Evolutionary conservation across 2,797 vertebrate species (phyloP).

Genomic region (Choloepus didactylus): DNA sequence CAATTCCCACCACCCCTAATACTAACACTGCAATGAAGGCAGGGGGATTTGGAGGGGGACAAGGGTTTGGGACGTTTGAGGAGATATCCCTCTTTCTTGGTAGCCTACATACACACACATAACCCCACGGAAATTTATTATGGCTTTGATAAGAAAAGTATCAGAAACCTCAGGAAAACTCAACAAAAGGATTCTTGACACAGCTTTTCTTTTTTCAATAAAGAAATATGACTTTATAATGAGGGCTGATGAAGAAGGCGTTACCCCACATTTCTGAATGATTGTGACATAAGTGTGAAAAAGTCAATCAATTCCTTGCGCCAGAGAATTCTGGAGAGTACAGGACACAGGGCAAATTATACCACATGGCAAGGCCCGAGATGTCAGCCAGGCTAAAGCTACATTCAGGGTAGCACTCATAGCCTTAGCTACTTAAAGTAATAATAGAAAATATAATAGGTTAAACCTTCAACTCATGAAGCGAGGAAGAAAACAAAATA

Average conservation of each 20-base stretch:
- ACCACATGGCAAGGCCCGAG: not conserved
- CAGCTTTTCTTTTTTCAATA: not conserved
- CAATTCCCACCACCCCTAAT: not conserved
- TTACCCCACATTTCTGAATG: not conserved
- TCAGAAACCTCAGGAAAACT: not conserved
- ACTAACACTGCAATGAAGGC: not conserved
- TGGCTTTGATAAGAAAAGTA: not conserved
- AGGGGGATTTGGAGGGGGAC: not conserved
- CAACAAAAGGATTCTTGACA: not conserved
- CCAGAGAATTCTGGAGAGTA: not conserved
- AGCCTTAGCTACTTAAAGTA: not conserved
- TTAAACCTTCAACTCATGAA: not conserved
- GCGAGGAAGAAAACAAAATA: not conserved
- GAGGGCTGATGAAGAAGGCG: not conserved
- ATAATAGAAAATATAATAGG: not conserved
- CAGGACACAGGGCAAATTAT: not conserved
- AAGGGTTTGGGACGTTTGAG: not conserved
- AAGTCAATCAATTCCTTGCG: not conserved
- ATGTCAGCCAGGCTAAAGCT: not conserved
- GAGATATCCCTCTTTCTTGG: not conserved
- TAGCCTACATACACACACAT: not conserved
- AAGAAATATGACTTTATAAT: not conserved
- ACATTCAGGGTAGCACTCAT: not conserved
- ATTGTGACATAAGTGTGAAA: not conserved
- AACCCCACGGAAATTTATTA: not conserved